Evolutionary conservation across 2,888 invertebrate genomes (phyloP).

Genomic region (Lithophane ornitopus): DNA sequence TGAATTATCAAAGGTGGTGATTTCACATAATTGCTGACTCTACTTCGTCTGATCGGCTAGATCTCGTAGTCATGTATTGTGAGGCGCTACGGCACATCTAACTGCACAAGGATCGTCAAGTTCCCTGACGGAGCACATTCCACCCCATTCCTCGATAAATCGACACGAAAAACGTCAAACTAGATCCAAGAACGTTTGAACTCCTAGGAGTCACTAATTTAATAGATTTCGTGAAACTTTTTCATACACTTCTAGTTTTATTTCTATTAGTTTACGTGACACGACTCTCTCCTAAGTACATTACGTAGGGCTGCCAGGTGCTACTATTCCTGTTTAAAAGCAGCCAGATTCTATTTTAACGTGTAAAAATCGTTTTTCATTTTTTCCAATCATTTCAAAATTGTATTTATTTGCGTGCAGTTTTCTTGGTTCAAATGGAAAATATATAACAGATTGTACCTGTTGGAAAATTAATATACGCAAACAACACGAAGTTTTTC

Average conservation of each 20-base stretch:
- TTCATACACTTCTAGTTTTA: slow-evolving; percentile 52
- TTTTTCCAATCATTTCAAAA: neutral
- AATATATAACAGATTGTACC: neutral
- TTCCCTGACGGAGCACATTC: neutral
- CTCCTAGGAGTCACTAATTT: slow-evolving; percentile 33
- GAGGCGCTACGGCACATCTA: neutral
- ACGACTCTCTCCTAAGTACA: slow-evolving; percentile 16
- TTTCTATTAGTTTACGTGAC: slow-evolving; percentile 54
- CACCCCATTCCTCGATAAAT: neutral
- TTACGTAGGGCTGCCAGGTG: slow-evolving; percentile 13
- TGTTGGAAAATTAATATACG: neutral
- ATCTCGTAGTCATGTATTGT: too few relatives aligned
- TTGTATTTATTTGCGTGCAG: neutral
- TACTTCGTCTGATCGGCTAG: neutral
- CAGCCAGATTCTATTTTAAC: neutral
- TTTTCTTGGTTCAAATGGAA: neutral
- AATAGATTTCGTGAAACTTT: slow-evolving; percentile 50
- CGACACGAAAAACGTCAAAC: neutral
- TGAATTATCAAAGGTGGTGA: too few relatives aligned
- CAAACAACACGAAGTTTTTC: neutral
- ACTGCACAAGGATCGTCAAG: neutral
- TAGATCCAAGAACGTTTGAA: slow-evolving; percentile 8
- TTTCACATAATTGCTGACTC: neutral
- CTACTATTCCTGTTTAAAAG: neutral
- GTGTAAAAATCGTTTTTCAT: neutral